A percentile compares a stretch with the other conserved stretches of the same genome.
Conservation (phyloP, 2,888 invertebrate genomes). For the Coleophora flavipennella region DNA sequence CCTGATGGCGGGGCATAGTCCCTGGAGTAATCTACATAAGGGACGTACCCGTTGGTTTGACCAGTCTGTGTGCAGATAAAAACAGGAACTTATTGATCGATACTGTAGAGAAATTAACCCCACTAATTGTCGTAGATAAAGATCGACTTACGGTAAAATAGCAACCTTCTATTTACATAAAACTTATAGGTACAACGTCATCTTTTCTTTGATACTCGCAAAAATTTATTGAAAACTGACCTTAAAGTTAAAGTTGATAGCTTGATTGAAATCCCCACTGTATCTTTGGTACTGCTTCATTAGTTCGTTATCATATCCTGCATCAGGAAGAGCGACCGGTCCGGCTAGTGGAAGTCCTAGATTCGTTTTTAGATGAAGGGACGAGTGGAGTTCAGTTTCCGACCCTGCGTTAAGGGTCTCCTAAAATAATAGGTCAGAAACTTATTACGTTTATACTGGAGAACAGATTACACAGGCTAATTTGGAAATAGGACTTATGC, state of each 20-base stretch:
- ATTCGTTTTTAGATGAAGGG: slow-evolving; percentile 50
- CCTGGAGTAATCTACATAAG: slow-evolving; percentile 89
- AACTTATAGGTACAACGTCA: no score
- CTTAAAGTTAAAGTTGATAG: slow-evolving; percentile 72
- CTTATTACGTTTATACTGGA: no score
- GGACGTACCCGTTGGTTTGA: slow-evolving; percentile 87
- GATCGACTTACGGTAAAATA: no score
- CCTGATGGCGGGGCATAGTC: slow-evolving; percentile 86
- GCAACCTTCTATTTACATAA: no score
- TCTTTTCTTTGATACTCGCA: no score
- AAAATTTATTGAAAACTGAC: slow-evolving; percentile 21
- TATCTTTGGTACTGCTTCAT: slow-evolving; percentile 70
- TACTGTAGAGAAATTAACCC: not conserved
- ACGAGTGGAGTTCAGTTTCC: slow-evolving; percentile 64
- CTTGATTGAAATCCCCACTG: slow-evolving; percentile 84
- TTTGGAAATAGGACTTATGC: no score
- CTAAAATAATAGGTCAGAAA: no score
- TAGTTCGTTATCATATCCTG: slow-evolving; percentile 72
- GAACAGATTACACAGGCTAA: no score
- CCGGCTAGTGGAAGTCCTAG: slow-evolving; percentile 82
- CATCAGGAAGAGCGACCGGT: slow-evolving; percentile 80
- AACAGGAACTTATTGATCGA: not conserved
- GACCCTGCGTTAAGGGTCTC: slow-evolving; percentile 72
- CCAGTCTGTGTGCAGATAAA: slow-evolving; percentile 31
- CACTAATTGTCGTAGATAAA: no score